Evolutionary conservation across 2,888 invertebrate species (phyloP).

Genomic region (Coenonympha arcania): DNA sequence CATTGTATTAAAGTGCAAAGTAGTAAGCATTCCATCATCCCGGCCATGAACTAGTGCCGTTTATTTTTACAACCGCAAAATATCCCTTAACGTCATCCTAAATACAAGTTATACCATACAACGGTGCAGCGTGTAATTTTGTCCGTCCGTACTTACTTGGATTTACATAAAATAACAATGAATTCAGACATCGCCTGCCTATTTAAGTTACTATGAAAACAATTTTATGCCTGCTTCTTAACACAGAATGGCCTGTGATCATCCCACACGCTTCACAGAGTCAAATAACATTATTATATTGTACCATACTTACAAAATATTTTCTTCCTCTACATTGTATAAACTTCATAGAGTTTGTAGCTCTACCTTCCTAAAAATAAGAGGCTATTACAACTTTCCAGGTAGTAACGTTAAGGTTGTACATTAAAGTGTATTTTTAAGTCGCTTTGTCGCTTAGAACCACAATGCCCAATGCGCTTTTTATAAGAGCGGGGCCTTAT

Average conservation of each 20-base stretch:
- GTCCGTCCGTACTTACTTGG: constrained; percentile 16
- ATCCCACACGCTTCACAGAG: constrained; percentile 57
- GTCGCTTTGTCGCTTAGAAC: constrained; percentile 58
- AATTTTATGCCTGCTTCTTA: constrained; percentile 55
- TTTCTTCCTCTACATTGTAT: constrained; percentile 12
- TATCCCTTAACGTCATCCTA: constrained; percentile 2
- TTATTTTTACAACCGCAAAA: constrained; percentile 5
- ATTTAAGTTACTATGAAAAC: constrained; percentile 33
- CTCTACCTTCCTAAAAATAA: constrained; percentile 26
- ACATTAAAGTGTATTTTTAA: constrained; percentile 58
- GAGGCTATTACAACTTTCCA: constrained; percentile 2
- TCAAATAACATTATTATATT: constrained; percentile 68
- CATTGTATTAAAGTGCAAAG: background rate
- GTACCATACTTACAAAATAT: constrained; percentile 39
- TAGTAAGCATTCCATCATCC: background rate
- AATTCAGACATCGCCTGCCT: constrained; percentile 25
- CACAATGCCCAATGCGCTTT: constrained; percentile 53
- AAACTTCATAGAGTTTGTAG: constrained; percentile 26
- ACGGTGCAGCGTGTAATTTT: constrained; percentile 20
- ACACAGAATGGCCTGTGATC: constrained; percentile 63
- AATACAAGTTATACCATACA: constrained; percentile 11
- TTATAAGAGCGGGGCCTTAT: constrained; percentile 41
- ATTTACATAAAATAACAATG: constrained; percentile 28
- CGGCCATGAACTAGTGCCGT: background rate
- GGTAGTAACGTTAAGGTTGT: constrained; percentile 31